Conservation (phyloP, 2,797 vertebrate genomes). For the Rousettus madagascariensis region DNA sequence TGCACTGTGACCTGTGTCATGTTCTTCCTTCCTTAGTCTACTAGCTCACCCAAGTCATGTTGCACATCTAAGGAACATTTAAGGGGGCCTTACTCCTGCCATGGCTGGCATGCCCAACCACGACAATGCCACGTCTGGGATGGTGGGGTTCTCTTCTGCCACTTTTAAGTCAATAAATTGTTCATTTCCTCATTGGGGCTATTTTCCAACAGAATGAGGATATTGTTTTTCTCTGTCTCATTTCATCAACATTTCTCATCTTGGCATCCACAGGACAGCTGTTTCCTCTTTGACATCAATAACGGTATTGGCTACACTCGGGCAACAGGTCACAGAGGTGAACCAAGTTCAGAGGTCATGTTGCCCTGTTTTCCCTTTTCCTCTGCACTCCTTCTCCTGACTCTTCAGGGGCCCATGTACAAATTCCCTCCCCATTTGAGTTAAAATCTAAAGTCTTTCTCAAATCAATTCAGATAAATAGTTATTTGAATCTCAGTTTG, state of each 20-base stretch:
- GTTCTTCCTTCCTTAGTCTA: background rate
- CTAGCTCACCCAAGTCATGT: background rate
- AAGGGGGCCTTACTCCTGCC: background rate
- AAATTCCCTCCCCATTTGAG: background rate
- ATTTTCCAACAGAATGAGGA: background rate
- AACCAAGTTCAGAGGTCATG: background rate
- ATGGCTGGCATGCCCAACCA: background rate
- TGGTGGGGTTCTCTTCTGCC: background rate
- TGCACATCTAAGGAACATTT: background rate
- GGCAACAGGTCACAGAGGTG: background rate
- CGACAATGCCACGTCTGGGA: background rate
- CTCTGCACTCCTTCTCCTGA: background rate
- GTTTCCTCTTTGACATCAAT: background rate
- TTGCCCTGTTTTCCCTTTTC: background rate
- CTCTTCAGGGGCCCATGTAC: background rate
- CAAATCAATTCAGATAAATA: conserved; percentile 52
- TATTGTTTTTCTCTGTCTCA: background rate
- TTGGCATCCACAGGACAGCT: background rate
- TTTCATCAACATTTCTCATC: background rate
- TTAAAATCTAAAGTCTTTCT: conserved; percentile 29
- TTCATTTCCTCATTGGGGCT: background rate
- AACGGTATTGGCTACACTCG: background rate
- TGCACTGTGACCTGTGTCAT: background rate
- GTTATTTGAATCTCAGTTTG: conserved; percentile 56
- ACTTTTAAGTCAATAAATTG: background rate